These are phyloP conservation scores for Synanthedon formicaeformis DNA, from an alignment of 2,888 invertebrate species.

Conservation along the genomic window DNA sequence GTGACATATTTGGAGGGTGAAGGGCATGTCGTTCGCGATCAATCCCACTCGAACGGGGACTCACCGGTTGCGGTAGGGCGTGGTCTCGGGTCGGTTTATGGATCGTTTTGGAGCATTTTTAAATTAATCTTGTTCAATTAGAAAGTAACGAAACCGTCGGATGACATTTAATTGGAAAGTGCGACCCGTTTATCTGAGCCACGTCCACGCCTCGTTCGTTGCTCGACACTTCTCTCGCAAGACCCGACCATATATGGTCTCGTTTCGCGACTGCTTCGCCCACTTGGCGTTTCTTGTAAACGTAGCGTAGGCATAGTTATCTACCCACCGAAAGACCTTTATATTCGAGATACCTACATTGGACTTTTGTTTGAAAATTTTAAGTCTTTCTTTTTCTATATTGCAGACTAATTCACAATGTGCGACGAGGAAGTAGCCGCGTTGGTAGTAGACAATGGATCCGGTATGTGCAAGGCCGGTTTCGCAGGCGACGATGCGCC, in stretches of 20 bases:
- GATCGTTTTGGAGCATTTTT: no score
- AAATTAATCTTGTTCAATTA: slow-evolving; percentile 16
- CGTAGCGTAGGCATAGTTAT: slow-evolving; percentile 31
- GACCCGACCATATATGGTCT: slow-evolving; percentile 54
- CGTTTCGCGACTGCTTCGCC: slow-evolving; percentile 44
- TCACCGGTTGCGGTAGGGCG: slow-evolving; percentile 67
- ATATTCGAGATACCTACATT: slow-evolving; percentile 19
- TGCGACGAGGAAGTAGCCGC: slow-evolving; percentile 82
- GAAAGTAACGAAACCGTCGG: slow-evolving; percentile 31
- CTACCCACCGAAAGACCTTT: slow-evolving; percentile 28
- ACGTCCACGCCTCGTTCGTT: slow-evolving; percentile 49
- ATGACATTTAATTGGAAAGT: slow-evolving; percentile 36
- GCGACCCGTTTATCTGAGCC: slow-evolving; percentile 35
- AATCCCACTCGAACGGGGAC: slow-evolving; percentile 31
- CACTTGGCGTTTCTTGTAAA: slow-evolving; percentile 32
- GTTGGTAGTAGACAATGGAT: slow-evolving; percentile 96
- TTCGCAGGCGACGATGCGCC: slow-evolving; percentile 97
- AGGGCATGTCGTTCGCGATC: slow-evolving; percentile 23
- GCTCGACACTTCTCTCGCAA: slow-evolving; percentile 23
- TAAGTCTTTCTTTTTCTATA: slow-evolving; percentile 8
- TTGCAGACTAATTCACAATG: slow-evolving; percentile 60
- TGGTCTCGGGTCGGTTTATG: slow-evolving; percentile 37
- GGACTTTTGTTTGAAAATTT: background rate
- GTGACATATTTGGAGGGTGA: slow-evolving; percentile 42
- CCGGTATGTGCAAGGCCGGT: slow-evolving; percentile 98